Percentiles rank a stretch among this genome's conserved stretches.
Conservation (phyloP, 1,140 invertebrate genomes). For the Caerostris darwini region DNA sequence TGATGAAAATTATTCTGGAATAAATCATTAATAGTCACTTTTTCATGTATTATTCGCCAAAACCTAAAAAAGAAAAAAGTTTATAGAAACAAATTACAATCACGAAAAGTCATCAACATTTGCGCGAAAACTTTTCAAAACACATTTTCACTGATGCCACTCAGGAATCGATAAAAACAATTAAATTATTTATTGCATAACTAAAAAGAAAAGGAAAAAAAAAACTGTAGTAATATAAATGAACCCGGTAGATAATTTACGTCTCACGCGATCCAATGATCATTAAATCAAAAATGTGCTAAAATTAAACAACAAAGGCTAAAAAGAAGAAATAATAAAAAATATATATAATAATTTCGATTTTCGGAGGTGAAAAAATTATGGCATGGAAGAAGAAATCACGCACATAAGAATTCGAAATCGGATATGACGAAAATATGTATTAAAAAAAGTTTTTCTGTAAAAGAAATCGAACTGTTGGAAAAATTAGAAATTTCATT, state of each 20-base stretch:
- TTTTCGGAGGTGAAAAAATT: neutral
- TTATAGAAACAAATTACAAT: neutral
- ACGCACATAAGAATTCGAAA: neutral
- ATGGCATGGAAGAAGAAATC: neutral
- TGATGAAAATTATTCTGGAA: too few species aligned
- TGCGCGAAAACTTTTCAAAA: neutral
- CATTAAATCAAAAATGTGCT: conserved; percentile 42
- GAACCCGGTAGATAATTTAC: neutral
- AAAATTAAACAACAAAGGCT: conserved; percentile 17
- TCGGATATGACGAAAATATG: neutral
- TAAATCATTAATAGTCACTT: too few species aligned
- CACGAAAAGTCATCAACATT: neutral
- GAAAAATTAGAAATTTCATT: conserved; percentile 17
- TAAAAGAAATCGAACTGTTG: conserved; percentile 7
- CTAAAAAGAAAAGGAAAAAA: neutral
- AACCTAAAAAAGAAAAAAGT: neutral
- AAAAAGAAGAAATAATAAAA: neutral
- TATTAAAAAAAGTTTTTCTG: neutral
- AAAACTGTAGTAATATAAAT: neutral
- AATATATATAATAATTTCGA: neutral
- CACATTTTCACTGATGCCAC: neutral
- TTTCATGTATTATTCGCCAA: too few species aligned
- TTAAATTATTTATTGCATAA: conserved; percentile 25
- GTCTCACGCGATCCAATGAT: neutral
- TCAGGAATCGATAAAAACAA: neutral